Conservation (phyloP, 2,888 invertebrate genomes). For the Autographa pulchrina region DNA sequence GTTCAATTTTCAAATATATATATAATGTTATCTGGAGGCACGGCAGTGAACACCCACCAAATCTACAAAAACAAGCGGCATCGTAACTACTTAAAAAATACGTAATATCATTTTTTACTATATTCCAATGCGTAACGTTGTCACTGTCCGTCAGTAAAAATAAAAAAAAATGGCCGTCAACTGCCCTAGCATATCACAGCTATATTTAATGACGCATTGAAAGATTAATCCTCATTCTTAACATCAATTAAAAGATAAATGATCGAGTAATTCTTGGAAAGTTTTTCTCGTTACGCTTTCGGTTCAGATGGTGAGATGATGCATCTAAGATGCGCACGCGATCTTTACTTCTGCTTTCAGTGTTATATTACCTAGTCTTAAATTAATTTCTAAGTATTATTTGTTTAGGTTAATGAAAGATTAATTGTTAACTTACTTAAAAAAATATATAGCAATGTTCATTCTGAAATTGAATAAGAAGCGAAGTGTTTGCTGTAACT, state of each 20-base stretch:
- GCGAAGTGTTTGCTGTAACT: too few species aligned
- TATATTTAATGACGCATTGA: background rate
- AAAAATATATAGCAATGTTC: too few species aligned
- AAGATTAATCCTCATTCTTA: constrained; percentile 48
- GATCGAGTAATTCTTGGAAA: constrained; percentile 64
- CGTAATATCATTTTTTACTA: too few species aligned
- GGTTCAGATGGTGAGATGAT: constrained; percentile 77
- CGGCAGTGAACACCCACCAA: too few species aligned
- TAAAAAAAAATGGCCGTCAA: background rate
- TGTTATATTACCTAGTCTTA: constrained; percentile 36
- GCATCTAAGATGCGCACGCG: constrained; percentile 70
- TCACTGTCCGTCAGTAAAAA: background rate
- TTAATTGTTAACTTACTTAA: too few species aligned
- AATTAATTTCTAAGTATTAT: constrained; percentile 23
- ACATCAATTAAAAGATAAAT: constrained; percentile 41
- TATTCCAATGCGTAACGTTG: too few species aligned
- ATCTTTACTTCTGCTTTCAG: constrained; percentile 74
- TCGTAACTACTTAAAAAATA: too few species aligned
- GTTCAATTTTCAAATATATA: too few species aligned
- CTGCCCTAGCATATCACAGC: background rate
- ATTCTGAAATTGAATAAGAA: too few species aligned
- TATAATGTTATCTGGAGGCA: too few species aligned
- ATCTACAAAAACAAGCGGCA: too few species aligned
- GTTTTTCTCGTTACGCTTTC: constrained; percentile 85
- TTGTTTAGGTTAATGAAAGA: background rate